Evolutionary conservation across 2,888 invertebrate genomes (phyloP), one percentile per base, ranked within the genome.

Genomic region (Blastobasis adustella): DNA sequence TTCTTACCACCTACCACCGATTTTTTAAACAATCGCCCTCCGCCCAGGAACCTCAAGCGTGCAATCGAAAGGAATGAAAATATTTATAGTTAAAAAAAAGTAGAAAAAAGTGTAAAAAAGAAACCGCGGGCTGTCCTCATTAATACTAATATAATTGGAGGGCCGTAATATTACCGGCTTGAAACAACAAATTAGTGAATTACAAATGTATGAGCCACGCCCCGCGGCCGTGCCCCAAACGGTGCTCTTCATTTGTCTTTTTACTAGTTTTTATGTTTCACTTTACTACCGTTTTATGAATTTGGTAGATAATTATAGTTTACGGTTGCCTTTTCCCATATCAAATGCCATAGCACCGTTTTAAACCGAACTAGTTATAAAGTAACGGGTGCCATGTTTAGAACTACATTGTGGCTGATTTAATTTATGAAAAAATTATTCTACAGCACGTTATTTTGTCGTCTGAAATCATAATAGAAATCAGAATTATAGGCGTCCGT

Each of bases 131-230:
- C 66, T 59, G 73, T 62, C 57, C 76, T 82, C 78, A 83, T 86
- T 83, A 84, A 83, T 86, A 84, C 78, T 84, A 82, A 87, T 82
- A 80, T 86, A 85, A 84, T 85, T 83, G 78, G 74, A 74, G 76
- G 71, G 62, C 74, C 84, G 75, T 85, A 83, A 84, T 85, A 85
- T 83, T 70, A 76, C 71, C 74, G 73, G 69, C 71, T 79, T 80
- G 74, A 79, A 86, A 82, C 84, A 86, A 86, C 82, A 81, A 82
- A 87, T 87, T 86, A 86, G 82, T 80, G 68, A 73, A 84, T 87
- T 79, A 87, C 75, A 71, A 85, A 87, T 87, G 86, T 76, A 87
- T 79, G 82, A 73, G 79, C 23, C 57, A 70, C 86, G 85, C 87
- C 76, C 65, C 61, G 60, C 70, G n/a, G n/a, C 70, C 73, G 75